Percentiles rank a stretch among this genome's conserved stretches.
phyloP scores from a whole-genome alignment of 2,888 invertebrate genomes.

The Oxytorus armatus region DNA sequence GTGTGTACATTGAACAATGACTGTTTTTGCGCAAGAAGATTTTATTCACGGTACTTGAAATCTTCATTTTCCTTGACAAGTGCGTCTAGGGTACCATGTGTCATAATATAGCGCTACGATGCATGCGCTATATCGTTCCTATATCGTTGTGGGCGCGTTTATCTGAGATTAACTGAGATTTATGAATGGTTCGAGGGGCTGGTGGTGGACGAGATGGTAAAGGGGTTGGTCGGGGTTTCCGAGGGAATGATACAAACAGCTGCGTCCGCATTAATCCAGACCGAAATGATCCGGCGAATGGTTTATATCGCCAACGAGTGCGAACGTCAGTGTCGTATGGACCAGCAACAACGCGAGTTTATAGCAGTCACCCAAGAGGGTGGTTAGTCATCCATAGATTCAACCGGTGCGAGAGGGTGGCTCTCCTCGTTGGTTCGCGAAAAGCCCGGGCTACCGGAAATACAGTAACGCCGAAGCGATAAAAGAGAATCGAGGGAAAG shows the following conservation, averaged over 20 bases:
- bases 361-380: conserved; percentile 40
- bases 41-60: conserved; percentile 55
- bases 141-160: conserved; percentile 56
- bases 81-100: conserved; percentile 58
- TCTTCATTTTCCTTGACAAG: conserved; percentile 68
- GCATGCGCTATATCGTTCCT: background rate
- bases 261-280: conserved; percentile 80
- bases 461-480: conserved; percentile 68
- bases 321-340: conserved; percentile 62
- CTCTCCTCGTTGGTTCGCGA: conserved; percentile 63
- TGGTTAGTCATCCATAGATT: conserved; percentile 70
- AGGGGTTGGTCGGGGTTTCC: conserved; percentile 24
- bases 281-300: conserved; percentile 74
- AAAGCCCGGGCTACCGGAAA: conserved; percentile 48
- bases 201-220: background rate
- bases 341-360: conserved; percentile 8
- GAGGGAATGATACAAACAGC: conserved; percentile 73
- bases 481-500: conserved; percentile 49
- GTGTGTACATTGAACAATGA: background rate
- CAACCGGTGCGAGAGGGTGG: conserved; percentile 63
- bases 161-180: conserved; percentile 79
- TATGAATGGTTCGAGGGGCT: conserved; percentile 70
- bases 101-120: background rate
- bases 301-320: conserved; percentile 55
- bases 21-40: conserved; percentile 23